Percentiles rank a stretch among this genome's conserved stretches.
Evolutionary conservation across 2,113 vertebrate species (phyloP).

Genomic region (Oreocharis arfaki): DNA sequence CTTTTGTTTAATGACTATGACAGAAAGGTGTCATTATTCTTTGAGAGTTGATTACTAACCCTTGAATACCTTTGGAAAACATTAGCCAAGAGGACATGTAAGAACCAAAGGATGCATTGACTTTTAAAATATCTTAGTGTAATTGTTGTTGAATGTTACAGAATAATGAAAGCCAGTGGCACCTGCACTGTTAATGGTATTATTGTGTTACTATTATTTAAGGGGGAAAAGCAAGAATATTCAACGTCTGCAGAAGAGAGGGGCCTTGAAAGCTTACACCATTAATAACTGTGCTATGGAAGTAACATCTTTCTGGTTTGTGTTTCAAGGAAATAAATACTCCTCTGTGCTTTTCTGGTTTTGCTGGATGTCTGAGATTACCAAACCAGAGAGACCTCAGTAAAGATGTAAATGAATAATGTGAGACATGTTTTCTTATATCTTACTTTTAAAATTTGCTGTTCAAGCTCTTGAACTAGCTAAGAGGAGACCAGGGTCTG

Average conservation of each 20-base stretch:
- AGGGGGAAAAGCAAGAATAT: not conserved
- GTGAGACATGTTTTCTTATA: not conserved
- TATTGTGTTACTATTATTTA: not conserved
- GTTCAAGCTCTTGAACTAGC: not conserved
- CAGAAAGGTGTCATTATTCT: not conserved
- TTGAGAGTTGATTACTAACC: not conserved
- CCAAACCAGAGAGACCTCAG: not conserved
- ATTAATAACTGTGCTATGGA: not conserved
- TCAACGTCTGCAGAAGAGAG: not conserved
- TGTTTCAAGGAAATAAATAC: not conserved
- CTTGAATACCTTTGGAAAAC: not conserved
- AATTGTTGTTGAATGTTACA: not conserved
- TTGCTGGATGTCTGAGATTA: not conserved
- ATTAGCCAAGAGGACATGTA: not conserved
- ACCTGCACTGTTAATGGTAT: not conserved
- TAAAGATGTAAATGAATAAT: not conserved
- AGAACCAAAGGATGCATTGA: not conserved
- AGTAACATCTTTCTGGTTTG: not conserved
- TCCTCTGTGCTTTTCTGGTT: not conserved
- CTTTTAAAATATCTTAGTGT: not conserved
- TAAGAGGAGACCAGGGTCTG: not conserved
- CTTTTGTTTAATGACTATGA: not conserved
- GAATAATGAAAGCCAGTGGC: not conserved
- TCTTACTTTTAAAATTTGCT: not conserved
- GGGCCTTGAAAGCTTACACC: not conserved